These are phyloP conservation scores for Pegoplata infirma DNA, from an alignment of 2,888 invertebrate genomes.

Conservation along the genomic window DNA sequence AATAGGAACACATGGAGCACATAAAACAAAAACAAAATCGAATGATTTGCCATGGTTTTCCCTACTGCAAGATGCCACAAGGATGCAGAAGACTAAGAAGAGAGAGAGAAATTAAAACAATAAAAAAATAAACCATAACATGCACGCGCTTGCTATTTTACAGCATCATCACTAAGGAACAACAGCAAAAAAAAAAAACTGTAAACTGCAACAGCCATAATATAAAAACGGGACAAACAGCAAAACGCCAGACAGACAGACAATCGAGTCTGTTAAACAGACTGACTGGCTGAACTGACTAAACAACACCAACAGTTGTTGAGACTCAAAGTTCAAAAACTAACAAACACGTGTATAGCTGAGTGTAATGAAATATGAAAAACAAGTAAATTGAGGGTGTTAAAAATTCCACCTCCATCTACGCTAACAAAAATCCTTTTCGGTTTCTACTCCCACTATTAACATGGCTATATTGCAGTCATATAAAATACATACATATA, in stretches of 20 bases:
- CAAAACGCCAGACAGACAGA: conserved; percentile 35
- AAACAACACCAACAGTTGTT: conserved; percentile 56
- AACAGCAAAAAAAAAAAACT: too few species aligned
- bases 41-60: conserved; percentile 41
- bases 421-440: neutral
- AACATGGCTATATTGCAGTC: conserved; percentile 54
- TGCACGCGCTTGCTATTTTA: conserved; percentile 35
- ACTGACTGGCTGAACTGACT: conserved; percentile 27
- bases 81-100: conserved; percentile 15
- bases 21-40: conserved; percentile 32
- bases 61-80: conserved; percentile 24
- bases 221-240: conserved; percentile 58
- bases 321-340: conserved; percentile 58
- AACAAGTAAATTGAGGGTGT: conserved; percentile 38
- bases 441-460: conserved; percentile 22
- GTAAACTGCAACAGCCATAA: conserved; percentile 48
- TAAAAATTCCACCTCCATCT: conserved; percentile 8
- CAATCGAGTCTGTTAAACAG: neutral
- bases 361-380: conserved; percentile 61
- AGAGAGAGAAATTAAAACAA: conserved; percentile 14
- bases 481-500: conserved; percentile 37
- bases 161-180: conserved; percentile 49
- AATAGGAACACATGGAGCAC: conserved; percentile 31
- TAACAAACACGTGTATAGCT: conserved; percentile 56
- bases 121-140: conserved; percentile 33